Percentiles rank a stretch among this genome's conserved stretches.
Conservation (phyloP, 1,140 invertebrate species). For the Carposina sasakii region DNA sequence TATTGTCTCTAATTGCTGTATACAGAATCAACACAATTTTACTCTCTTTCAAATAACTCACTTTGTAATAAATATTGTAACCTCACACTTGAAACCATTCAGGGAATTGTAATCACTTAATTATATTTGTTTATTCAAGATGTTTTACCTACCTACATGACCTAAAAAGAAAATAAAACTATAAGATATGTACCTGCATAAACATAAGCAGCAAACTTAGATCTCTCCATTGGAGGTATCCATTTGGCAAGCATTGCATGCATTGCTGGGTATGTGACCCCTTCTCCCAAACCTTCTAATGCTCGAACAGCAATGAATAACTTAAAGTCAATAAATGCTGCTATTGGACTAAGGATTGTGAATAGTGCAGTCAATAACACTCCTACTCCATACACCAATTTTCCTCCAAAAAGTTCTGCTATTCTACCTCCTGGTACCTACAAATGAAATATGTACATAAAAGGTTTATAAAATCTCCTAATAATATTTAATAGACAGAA, state of each 20-base stretch:
- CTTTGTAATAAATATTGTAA: no score
- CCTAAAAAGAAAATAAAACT: constrained; percentile 15
- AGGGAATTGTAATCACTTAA: no score
- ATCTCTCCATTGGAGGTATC: constrained; percentile 86
- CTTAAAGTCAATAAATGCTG: constrained; percentile 79
- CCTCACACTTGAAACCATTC: no score
- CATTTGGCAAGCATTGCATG: constrained; percentile 86
- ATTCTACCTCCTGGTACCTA: constrained; percentile 85
- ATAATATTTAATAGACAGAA: no score
- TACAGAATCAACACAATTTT: no score
- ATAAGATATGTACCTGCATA: constrained; percentile 77
- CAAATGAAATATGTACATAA: no score
- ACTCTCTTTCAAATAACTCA: no score
- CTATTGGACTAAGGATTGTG: constrained; percentile 82
- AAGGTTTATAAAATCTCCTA: no score
- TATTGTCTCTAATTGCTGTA: no score
- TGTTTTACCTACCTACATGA: no score
- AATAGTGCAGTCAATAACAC: constrained; percentile 85
- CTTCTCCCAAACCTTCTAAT: constrained; percentile 90
- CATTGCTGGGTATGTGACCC: constrained; percentile 88
- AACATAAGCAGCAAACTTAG: constrained; percentile 85
- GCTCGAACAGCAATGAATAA: constrained; percentile 85
- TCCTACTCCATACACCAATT: constrained; percentile 85
- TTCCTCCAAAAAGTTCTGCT: constrained; percentile 86
- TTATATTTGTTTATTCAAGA: no score